Conservation (phyloP, 1,140 invertebrate species). For the Pseudomyrmex dendroicus region DNA sequence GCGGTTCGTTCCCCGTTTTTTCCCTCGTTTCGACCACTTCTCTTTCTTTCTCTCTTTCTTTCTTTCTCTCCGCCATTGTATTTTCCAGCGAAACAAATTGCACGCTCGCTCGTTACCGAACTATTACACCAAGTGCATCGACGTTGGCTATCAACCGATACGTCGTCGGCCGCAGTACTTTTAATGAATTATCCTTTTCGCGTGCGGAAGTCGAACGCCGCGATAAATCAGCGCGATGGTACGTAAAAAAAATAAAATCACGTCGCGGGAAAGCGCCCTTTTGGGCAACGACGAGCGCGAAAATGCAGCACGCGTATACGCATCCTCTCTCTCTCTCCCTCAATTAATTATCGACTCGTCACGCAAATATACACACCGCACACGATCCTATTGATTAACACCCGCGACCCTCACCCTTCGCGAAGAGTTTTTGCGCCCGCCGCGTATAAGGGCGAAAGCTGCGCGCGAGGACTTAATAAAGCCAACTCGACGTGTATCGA, state of each 20-base stretch:
- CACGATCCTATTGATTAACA: constrained; percentile 61
- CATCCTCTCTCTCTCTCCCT: not conserved
- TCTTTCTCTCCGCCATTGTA: not conserved
- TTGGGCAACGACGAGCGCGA: constrained; percentile 13
- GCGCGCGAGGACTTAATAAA: constrained; percentile 52
- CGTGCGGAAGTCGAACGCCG: constrained; percentile 26
- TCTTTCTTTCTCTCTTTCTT: too few relatives aligned
- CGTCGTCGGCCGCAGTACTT: not conserved
- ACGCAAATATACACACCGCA: constrained; percentile 46
- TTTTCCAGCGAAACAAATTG: constrained; percentile 37
- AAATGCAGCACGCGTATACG: constrained; percentile 14
- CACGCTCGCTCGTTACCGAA: constrained; percentile 14
- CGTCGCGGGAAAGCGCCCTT: not conserved
- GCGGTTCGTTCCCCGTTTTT: too few relatives aligned
- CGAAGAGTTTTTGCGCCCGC: constrained; percentile 40
- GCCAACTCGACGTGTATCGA: constrained; percentile 55
- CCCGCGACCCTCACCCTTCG: constrained; percentile 31
- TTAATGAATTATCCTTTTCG: constrained; percentile 45
- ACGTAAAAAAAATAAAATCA: constrained; percentile 21
- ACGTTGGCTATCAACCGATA: constrained; percentile 9
- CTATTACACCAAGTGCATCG: constrained; percentile 7
- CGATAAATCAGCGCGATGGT: constrained; percentile 24
- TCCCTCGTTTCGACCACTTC: too few relatives aligned
- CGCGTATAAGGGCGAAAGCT: constrained; percentile 24
- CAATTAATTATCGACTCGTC: constrained; percentile 63